Evolutionary conservation across 2,113 vertebrate genomes (phyloP).

Genomic region (Conger conger): DNA sequence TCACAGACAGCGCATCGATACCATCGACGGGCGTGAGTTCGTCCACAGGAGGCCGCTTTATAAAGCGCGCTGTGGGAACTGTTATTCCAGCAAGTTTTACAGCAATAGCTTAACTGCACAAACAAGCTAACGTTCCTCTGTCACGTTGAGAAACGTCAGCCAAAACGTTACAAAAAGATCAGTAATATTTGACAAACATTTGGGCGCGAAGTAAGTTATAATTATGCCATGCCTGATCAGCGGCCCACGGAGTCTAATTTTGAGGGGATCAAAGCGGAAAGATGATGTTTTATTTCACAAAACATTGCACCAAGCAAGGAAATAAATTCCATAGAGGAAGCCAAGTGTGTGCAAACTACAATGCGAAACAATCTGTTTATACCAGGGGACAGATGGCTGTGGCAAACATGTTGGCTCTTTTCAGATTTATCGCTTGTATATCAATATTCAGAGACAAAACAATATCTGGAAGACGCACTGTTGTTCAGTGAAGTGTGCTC

Average conservation of each 20-base stretch:
- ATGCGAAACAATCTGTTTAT: constrained; percentile 33
- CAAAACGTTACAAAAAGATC: neutral
- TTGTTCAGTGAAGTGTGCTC: constrained; percentile 16
- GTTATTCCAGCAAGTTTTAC: neutral
- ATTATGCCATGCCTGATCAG: neutral
- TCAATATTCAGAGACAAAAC: constrained; percentile 23
- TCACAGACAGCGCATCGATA: neutral
- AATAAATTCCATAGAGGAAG: constrained; percentile 17
- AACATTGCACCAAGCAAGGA: neutral
- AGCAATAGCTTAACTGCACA: neutral
- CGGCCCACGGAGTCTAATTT: no score
- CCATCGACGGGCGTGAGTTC: neutral
- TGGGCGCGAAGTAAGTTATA: neutral
- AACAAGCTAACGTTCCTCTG: neutral
- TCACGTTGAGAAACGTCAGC: neutral
- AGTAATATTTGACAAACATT: neutral
- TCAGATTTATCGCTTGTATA: constrained; percentile 12
- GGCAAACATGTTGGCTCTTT: constrained; percentile 18
- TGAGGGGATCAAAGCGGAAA: constrained; percentile 11
- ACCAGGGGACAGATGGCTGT: constrained; percentile 27
- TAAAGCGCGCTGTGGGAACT: neutral
- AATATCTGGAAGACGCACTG: constrained; percentile 14
- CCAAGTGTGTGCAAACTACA: constrained; percentile 33
- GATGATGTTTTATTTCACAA: constrained; percentile 16
- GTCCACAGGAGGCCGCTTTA: neutral